Conservation (phyloP, 2,888 invertebrate species). For the Campoplex nolae region DNA sequence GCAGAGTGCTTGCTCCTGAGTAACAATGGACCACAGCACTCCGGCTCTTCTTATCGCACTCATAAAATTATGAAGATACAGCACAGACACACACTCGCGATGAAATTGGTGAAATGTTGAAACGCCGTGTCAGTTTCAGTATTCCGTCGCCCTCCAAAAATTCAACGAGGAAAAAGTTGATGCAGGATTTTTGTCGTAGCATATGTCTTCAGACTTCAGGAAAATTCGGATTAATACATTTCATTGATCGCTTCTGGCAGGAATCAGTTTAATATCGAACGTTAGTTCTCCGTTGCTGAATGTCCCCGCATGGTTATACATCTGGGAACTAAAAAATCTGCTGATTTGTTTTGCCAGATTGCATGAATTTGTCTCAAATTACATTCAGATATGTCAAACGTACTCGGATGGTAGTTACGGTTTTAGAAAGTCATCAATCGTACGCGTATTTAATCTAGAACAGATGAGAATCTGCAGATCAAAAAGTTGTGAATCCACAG, state of each 20-base stretch:
- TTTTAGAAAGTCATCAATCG: too few species aligned
- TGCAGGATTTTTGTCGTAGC: not conserved
- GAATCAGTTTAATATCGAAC: too few species aligned
- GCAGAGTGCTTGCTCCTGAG: not conserved
- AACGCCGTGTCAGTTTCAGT: not conserved
- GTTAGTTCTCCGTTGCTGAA: too few species aligned
- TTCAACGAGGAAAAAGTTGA: not conserved
- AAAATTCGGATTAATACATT: not conserved
- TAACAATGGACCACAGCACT: slow-evolving; percentile 47
- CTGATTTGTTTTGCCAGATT: too few species aligned
- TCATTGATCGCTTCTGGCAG: too few species aligned
- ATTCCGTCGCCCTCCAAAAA: not conserved
- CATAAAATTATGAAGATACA: slow-evolving; percentile 17
- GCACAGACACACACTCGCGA: not conserved
- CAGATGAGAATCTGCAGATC: not conserved
- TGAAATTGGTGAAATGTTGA: not conserved
- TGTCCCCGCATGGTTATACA: too few species aligned
- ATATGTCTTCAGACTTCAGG: not conserved
- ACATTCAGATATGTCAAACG: too few species aligned
- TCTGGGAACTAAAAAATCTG: too few species aligned
- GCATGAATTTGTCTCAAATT: too few species aligned
- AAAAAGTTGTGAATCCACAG: not conserved
- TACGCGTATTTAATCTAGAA: too few species aligned
- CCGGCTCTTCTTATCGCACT: slow-evolving; percentile 8
- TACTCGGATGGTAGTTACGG: too few species aligned